Base-by-base conservation (phyloP, 2,797 vertebrate species). In the Thripadectes ignobilis region DNA sequence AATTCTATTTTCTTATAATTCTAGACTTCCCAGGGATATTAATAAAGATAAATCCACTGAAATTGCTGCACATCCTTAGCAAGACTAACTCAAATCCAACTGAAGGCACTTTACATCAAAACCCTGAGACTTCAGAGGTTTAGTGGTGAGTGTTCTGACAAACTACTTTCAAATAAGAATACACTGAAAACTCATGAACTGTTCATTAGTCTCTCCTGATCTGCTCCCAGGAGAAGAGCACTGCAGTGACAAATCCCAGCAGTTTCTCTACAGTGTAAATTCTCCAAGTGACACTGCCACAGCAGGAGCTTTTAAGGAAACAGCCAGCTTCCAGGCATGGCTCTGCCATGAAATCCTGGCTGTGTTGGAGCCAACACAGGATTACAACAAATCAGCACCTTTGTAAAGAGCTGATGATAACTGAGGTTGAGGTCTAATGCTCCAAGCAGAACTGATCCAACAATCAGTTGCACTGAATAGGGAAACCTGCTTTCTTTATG, bases 391-490 rank as follows among this genome's bases (percentile, higher is more conserved):
- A 76, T 15, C 41, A 67, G 74, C 67, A 93, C 52, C 80, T 91
- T 91, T 85, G 62, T 51, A 29, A 69, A 87, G 69, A 41, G 58
- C 13, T 6, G 13, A 9, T 10, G 36, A 41, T 20, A 73, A 68
- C 41, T 0, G 3, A 74, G 29, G 7, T 27, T 49, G 32, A 85
- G 7, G 19, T 49, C 45, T 41, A 69, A 24, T 4, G 22, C 14
- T 57, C 38, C 54, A 76, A 26, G 45, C 16, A 85, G 38, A 88
- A 80, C 34, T 12, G 17, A 68, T 46, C 30, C 38, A 86, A 45
- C 27, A 76, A 14, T 4, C 8, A 26, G 27, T 1, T 11, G 38
- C 19, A 55, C 51, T 20, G 54, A 57, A 26, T 0, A 4, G 20
- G 23, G 32, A 67, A 82, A 39, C 10, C 36, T 41, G 23, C 23